Conservation (phyloP, 2,888 invertebrate genomes). For the Lydus trimaculatus region DNA sequence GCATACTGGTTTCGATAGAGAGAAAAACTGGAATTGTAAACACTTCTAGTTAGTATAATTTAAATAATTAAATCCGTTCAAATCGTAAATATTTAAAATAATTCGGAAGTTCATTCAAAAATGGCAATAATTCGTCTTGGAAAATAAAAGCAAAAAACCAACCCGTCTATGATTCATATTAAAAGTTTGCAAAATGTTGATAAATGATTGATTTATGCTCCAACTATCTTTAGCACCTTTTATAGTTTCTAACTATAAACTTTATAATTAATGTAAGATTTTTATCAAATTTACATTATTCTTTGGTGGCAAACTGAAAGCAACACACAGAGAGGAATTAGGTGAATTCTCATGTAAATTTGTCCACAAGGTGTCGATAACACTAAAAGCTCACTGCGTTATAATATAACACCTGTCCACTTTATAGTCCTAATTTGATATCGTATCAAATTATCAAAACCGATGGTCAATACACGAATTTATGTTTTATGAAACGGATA, state of each 20-base stretch:
- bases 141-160: neutral
- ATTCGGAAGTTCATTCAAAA: neutral
- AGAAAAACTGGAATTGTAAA: too few species aligned
- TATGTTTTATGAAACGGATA: neutral
- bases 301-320: neutral
- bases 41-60: neutral
- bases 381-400: neutral
- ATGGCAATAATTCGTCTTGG: neutral
- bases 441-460: neutral
- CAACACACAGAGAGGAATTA: neutral
- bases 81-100: neutral
- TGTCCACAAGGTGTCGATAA: slow-evolving; percentile 7
- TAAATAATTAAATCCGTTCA: neutral
- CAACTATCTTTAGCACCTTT: neutral
- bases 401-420: neutral
- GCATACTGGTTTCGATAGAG: neutral
- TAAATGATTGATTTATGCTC: neutral
- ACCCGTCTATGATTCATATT: neutral
- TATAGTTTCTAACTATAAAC: neutral
- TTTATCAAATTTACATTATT: neutral
- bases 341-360: neutral
- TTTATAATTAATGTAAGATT: neutral
- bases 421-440: neutral
- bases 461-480: neutral
- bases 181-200: neutral